A percentile compares a stretch with the other conserved stretches of the same genome.
phyloP scores from a whole-genome alignment of 2,888 invertebrate genomes.

The Mythimna vitellina region DNA sequence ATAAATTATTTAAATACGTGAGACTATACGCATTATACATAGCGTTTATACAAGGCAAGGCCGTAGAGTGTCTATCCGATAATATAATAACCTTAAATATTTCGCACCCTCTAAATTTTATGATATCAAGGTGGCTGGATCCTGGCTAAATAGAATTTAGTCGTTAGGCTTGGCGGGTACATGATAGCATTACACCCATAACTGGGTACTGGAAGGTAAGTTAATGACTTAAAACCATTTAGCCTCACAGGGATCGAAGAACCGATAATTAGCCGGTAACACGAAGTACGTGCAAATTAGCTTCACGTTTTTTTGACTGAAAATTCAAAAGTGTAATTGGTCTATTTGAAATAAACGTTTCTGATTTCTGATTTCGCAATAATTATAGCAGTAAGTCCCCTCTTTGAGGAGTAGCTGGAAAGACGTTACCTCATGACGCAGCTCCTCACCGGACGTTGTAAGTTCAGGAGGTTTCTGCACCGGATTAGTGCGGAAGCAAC shows the following conservation, averaged over 20 bases:
- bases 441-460: no score
- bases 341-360: no score
- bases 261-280: conserved; percentile 13
- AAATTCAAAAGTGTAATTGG: no score
- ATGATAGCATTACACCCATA: conserved; percentile 25
- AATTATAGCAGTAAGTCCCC: no score
- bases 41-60: background rate
- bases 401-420: no score
- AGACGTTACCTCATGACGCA: no score
- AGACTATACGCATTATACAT: background rate
- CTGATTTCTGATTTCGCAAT: no score
- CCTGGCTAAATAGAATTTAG: conserved; percentile 40
- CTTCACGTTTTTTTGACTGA: no score
- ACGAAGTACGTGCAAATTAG: no score
- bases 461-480: no score
- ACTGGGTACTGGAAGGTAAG: background rate
- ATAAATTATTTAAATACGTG: no score
- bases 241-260: background rate
- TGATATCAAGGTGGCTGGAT: conserved; percentile 6
- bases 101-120: conserved; percentile 48
- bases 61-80: conserved; percentile 9
- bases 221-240: conserved; percentile 9
- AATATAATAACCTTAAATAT: conserved; percentile 39
- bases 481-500: no score
- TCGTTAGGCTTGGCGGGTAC: conserved; percentile 21